phyloP scores from a whole-genome alignment of 2,888 invertebrate genomes.

The Choreutis nemorana region DNA sequence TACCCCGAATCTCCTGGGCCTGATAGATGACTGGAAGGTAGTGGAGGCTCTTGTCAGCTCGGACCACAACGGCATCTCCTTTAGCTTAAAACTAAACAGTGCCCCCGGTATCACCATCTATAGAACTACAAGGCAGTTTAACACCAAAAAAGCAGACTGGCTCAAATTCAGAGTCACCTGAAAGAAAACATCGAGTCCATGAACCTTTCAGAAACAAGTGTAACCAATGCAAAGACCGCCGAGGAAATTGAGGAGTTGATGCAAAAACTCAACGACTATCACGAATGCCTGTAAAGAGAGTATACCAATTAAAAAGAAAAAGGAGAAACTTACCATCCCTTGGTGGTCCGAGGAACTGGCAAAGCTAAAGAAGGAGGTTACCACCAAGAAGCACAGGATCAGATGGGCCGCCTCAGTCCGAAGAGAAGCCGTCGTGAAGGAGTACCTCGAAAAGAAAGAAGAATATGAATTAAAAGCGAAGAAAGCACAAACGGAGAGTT shows the following conservation, averaged over 20 bases:
- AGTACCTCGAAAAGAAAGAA: slow-evolving; percentile 10
- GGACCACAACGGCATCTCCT: slow-evolving; percentile 14
- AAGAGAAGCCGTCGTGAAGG: slow-evolving; percentile 7
- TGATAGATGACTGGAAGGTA: too few species aligned
- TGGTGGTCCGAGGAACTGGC: slow-evolving; percentile 12
- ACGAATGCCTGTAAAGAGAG: slow-evolving; percentile 2
- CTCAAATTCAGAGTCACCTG: slow-evolving; percentile 2
- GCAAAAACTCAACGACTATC: slow-evolving; percentile 5
- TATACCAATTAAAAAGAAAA: slow-evolving; percentile 7
- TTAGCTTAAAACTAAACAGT: slow-evolving; percentile 7
- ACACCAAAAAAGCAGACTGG: slow-evolving; percentile 8
- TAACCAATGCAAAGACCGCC: not conserved
- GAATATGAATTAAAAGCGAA: slow-evolving; percentile 8
- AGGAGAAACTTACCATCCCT: slow-evolving; percentile 6
- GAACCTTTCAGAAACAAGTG: not conserved
- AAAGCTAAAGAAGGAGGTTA: slow-evolving; percentile 6
- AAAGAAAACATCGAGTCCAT: not conserved
- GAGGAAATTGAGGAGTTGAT: not conserved
- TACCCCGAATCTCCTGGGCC: too few species aligned
- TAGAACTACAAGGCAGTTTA: slow-evolving; percentile 9
- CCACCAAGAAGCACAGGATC: slow-evolving; percentile 9
- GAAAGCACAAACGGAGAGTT: slow-evolving; percentile 9
- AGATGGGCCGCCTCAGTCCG: slow-evolving; percentile 9
- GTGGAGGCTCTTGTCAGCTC: slow-evolving; percentile 6
- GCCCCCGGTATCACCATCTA: not conserved